Conservation (phyloP, 2,888 invertebrate genomes). For the Globia sparganii region DNA sequence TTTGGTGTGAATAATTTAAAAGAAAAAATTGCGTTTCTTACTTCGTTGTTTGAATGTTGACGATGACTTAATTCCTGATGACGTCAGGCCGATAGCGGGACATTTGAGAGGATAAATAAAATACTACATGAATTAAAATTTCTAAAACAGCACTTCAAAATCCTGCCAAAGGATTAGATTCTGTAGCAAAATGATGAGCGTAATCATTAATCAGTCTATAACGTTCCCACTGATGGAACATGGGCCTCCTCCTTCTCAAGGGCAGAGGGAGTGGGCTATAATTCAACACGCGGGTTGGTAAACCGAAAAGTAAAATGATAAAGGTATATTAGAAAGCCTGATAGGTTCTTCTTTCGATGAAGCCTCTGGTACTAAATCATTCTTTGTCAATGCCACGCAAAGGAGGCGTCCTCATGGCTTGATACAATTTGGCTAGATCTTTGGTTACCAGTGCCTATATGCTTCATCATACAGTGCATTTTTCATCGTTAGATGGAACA, state of each 20-base stretch:
- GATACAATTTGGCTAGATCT: background rate
- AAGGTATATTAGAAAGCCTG: background rate
- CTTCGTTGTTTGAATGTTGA: too few relatives aligned
- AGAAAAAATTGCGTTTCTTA: background rate
- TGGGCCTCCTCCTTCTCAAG: background rate
- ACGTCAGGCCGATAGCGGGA: too few relatives aligned
- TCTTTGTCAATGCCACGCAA: background rate
- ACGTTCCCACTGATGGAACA: background rate
- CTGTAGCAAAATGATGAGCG: background rate
- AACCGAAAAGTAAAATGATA: background rate
- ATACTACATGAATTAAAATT: background rate
- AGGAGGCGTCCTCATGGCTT: background rate
- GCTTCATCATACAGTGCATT: background rate
- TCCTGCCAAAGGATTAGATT: background rate
- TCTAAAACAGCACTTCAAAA: background rate
- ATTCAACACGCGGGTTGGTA: background rate
- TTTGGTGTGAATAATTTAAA: background rate
- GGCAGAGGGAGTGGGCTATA: background rate
- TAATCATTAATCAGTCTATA: background rate
- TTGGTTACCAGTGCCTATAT: background rate
- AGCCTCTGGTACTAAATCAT: background rate
- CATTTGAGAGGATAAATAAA: too few relatives aligned
- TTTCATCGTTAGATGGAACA: background rate
- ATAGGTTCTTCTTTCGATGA: background rate
- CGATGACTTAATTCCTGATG: too few relatives aligned